Conservation (phyloP, 2,888 invertebrate species). For the Nomada ruficornis region DNA sequence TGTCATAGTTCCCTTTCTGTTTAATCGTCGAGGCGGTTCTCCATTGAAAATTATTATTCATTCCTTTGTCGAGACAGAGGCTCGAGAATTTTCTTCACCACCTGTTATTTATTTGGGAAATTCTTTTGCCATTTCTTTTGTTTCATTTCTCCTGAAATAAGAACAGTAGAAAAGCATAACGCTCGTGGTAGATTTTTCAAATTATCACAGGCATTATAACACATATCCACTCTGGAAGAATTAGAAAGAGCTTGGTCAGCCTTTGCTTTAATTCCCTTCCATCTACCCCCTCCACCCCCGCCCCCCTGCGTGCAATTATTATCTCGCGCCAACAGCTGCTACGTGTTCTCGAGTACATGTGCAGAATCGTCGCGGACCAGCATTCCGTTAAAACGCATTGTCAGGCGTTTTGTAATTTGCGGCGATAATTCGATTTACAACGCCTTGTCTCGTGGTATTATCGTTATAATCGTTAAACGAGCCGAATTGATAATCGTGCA, state of each 20-base stretch:
- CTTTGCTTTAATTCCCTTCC: conserved; percentile 74
- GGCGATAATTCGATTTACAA: too few species aligned
- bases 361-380: too few species aligned
- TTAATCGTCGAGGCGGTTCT: too few species aligned
- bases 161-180: too few species aligned
- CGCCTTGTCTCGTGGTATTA: too few species aligned
- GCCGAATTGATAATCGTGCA: too few species aligned
- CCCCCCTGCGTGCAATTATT: conserved; percentile 69
- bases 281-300: conserved; percentile 75
- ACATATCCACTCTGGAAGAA: not conserved
- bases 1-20: too few species aligned
- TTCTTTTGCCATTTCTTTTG: not conserved
- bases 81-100: not conserved
- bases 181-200: conserved; percentile 11
- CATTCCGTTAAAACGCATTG: conserved; percentile 31
- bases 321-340: too few species aligned
- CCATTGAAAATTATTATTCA: not conserved
- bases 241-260: conserved; percentile 76
- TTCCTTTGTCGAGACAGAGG: too few species aligned
- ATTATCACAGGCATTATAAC: conserved; percentile 16
- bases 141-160: not conserved
- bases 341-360: too few species aligned
- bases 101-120: not conserved
- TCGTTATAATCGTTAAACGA: too few species aligned
- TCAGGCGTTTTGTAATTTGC: not conserved